Base-by-base conservation (phyloP, 2,797 vertebrate genomes). In the Sebastes goodei region DNA sequence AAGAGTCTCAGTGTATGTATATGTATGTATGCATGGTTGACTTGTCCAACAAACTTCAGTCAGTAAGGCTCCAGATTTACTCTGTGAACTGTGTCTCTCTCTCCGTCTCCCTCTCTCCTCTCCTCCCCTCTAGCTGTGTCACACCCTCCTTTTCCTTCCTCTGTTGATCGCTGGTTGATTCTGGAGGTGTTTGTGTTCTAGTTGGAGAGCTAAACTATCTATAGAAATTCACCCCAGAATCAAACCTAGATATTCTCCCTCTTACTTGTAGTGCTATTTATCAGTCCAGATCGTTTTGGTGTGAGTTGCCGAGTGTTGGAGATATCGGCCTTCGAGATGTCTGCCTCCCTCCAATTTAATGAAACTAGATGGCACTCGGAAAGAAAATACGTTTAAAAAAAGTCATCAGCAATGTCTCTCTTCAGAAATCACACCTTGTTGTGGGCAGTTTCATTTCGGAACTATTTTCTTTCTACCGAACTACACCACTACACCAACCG, bases 131-230 rank as follows among this genome's bases (percentile, higher is more conserved):
- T n/a, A 61, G 29, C 59, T 11, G 59, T 3, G 53, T 49, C 55
- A 62, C 68, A 38, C 56, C 65, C 80, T 25, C 27, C 10, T 9
- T 62, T 71, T 68, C 79, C 76, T 83, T 86, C 81, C 79, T 78
- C 29, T 27, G 11, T 42, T 80, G 53, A 76, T 82, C 64, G 62
- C 10, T 62, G 27, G 25, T 32, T 38, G 27, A 65, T 67, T 65
- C 6, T 17, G 46, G 14, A 20, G 53, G 56, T 35, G 52, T 35
- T 65, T 14, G 5, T 42, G 17, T 46, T 15, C 14, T 23, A 8
- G 10, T 25, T 42, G 30, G 23, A 17, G 6, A 25, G 10, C 33
- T 52, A 46, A 70, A 56, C 30, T 21, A 17, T 60, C 20, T 38
- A 46, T 46, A 46, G 14, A 42, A 42, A 42, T 17, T 46, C 38